Evolutionary conservation across 2,888 invertebrate genomes (phyloP).

Genomic region (Melikaiella ostensackeni): DNA sequence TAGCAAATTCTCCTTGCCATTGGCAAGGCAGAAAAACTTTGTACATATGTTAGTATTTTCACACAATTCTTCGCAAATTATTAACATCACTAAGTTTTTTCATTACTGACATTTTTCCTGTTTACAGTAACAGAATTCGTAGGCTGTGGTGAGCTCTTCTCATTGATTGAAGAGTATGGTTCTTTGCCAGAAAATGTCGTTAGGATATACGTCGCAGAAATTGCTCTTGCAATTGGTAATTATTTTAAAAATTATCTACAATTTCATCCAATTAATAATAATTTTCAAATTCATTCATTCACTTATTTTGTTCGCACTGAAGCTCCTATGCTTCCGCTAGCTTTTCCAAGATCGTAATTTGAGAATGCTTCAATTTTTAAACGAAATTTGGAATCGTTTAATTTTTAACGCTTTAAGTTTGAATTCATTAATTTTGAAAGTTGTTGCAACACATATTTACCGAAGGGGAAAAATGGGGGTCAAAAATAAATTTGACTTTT

Average conservation of each 20-base stretch:
- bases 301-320: too few species aligned
- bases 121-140: conserved; percentile 89
- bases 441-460: too few species aligned
- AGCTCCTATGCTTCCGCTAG: too few species aligned
- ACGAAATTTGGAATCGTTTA: too few species aligned
- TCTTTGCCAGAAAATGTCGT: conserved; percentile 88
- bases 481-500: too few species aligned
- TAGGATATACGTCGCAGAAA: conserved; percentile 90
- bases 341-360: too few species aligned
- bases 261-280: too few species aligned
- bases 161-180: conserved; percentile 85
- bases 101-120: conserved; percentile 15
- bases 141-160: conserved; percentile 89
- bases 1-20: conserved; percentile 87
- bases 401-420: too few species aligned
- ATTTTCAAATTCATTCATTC: too few species aligned
- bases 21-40: conserved; percentile 94
- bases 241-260: conserved; percentile 6
- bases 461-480: too few species aligned
- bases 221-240: conserved; percentile 91
- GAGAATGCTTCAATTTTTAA: too few species aligned
- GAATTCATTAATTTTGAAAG: too few species aligned
- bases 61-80: conserved; percentile 40
- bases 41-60: conserved; percentile 85
- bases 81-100: conserved; percentile 37